Conservation (phyloP, 2,113 vertebrate genomes). For the Grammomys dolichurus region DNA sequence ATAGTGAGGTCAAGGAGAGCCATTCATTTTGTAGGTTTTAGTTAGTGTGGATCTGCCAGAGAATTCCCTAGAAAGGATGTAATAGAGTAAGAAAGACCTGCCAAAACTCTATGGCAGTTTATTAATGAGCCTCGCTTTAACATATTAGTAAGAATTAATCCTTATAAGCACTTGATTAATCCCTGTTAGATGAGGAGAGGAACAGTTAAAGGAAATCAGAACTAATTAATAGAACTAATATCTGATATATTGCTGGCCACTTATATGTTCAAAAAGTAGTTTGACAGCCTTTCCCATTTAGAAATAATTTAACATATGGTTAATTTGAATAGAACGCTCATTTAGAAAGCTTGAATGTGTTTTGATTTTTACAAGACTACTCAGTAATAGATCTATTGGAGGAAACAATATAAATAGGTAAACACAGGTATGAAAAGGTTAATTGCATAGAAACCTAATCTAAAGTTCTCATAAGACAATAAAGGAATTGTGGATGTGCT, state of each 20-base stretch:
- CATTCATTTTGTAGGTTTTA: not conserved
- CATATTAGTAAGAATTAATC: constrained; percentile 53
- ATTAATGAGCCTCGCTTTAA: constrained; percentile 13
- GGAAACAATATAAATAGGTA: constrained; percentile 22
- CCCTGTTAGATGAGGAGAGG: constrained; percentile 9
- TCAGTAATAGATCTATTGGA: not conserved
- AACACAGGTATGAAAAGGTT: constrained; percentile 41
- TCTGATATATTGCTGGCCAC: not conserved
- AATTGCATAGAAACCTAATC: constrained; percentile 21
- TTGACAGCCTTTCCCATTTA: not conserved
- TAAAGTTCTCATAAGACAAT: constrained; percentile 11
- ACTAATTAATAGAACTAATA: constrained; percentile 28
- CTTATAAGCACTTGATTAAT: constrained; percentile 50
- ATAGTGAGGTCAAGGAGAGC: not conserved
- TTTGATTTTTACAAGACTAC: constrained; percentile 50
- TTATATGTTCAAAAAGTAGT: constrained; percentile 37
- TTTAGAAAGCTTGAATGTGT: not conserved
- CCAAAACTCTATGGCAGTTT: not conserved
- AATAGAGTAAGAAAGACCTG: constrained; percentile 37
- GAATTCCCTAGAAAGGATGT: not conserved
- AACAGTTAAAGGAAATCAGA: constrained; percentile 51
- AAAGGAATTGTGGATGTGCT: constrained; percentile 20
- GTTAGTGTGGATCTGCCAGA: not conserved
- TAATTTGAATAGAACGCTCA: constrained; percentile 48
- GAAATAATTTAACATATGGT: constrained; percentile 44